These are phyloP conservation scores for Catharus minimus DNA, from an alignment of 2,113 vertebrate genomes.

Conservation along the genomic window DNA sequence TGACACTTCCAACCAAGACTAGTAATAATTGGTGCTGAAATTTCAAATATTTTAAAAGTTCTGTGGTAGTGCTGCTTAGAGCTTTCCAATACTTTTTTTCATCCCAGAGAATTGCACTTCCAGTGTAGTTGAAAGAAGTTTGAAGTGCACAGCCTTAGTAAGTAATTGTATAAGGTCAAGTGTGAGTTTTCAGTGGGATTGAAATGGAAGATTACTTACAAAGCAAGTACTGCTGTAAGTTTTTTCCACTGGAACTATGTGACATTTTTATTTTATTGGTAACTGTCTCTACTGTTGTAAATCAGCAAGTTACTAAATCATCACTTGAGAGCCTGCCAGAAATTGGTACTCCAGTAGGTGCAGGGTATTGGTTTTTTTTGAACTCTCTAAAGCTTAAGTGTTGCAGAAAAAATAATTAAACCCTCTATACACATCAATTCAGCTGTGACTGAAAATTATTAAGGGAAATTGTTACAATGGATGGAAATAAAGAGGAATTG, in stretches of 20 bases:
- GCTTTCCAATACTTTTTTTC: neutral
- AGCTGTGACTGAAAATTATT: conserved; percentile 8
- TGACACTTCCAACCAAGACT: neutral
- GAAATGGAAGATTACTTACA: too few species aligned
- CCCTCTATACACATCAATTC: neutral
- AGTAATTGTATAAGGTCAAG: neutral
- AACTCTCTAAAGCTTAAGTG: neutral
- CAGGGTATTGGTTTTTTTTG: neutral
- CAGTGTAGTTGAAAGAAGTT: neutral
- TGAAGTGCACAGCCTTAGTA: neutral
- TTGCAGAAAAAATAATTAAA: neutral
- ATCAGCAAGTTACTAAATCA: conserved; percentile 26
- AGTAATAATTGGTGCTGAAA: neutral
- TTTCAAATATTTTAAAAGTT: neutral
- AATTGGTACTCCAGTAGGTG: neutral
- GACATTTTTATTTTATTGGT: conserved; percentile 18
- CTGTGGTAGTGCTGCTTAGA: neutral
- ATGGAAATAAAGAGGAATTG: neutral
- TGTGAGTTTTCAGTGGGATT: neutral
- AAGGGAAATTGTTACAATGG: neutral
- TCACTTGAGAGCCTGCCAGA: neutral
- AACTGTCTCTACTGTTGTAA: neutral
- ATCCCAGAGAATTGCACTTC: neutral
- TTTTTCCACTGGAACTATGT: neutral
- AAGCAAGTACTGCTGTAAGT: neutral